Conservation (phyloP, 2,113 vertebrate genomes). For the Prolemur simus region DNA sequence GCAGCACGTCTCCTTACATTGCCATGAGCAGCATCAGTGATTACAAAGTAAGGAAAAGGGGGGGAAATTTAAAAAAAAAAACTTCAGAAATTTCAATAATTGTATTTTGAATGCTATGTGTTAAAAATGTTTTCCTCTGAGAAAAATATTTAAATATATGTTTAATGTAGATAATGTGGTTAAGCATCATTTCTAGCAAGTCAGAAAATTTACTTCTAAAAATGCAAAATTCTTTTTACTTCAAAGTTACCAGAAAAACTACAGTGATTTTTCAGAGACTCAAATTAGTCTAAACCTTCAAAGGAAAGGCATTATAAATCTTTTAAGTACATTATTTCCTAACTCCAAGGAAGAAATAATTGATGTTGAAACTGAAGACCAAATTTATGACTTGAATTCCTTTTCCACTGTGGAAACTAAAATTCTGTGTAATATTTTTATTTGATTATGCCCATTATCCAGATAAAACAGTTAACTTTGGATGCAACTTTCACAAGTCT, state of each 20-base stretch:
- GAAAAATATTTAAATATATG: background rate
- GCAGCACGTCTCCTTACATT: conserved; percentile 88
- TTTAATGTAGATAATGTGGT: background rate
- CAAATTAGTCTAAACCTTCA: background rate
- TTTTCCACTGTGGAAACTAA: background rate
- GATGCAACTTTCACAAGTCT: background rate
- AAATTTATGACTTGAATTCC: background rate
- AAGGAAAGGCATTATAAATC: background rate
- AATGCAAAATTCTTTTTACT: background rate
- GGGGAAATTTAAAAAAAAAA: rapidly evolving
- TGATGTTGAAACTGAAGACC: background rate
- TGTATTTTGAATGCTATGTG: background rate
- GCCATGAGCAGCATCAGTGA: conserved; percentile 91
- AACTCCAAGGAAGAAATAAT: background rate
- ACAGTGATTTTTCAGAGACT: background rate
- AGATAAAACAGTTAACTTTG: background rate
- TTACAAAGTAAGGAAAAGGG: conserved; percentile 83
- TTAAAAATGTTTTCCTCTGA: background rate
- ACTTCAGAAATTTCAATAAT: background rate
- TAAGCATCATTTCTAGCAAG: background rate
- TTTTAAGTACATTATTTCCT: background rate
- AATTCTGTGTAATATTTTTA: background rate
- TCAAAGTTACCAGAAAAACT: background rate
- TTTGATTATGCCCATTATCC: background rate
- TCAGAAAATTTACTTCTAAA: background rate